Conservation (phyloP, 2,888 invertebrate species). For the Pemphredon lugubris region DNA sequence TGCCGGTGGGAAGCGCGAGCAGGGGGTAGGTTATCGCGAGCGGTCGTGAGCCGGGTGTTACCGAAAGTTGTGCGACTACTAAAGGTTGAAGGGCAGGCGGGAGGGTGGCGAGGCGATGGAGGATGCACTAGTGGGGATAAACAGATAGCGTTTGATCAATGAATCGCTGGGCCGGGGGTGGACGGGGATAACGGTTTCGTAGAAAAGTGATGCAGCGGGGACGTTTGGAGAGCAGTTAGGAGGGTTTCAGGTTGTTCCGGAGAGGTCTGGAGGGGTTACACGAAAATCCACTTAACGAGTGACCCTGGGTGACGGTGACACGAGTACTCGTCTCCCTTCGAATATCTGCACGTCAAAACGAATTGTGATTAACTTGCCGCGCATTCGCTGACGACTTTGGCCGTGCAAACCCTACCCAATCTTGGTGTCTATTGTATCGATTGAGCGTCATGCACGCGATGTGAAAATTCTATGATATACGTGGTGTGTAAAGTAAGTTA, state of each 20-base stretch:
- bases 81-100: too few species aligned
- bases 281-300: conserved; percentile 61
- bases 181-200: conserved; percentile 19
- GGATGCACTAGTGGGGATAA: conserved; percentile 60
- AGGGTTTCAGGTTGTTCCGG: conserved; percentile 24
- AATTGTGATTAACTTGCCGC: conserved; percentile 33
- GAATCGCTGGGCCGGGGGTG: conserved; percentile 55
- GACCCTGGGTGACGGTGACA: conserved; percentile 15
- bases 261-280: conserved; percentile 52
- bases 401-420: too few species aligned
- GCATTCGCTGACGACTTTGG: not conserved
- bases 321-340: conserved; percentile 14
- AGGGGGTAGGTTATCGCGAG: conserved; percentile 15
- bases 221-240: conserved; percentile 39
- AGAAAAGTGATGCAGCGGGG: conserved; percentile 27
- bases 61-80: conserved; percentile 7
- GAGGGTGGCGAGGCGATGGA: too few species aligned
- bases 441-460: too few species aligned
- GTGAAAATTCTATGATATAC: too few species aligned
- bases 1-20: not conserved
- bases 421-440: too few species aligned
- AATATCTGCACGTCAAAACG: conserved; percentile 47
- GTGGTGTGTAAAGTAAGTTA: too few species aligned
- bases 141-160: conserved; percentile 72
- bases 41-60: conserved; percentile 5